These are phyloP conservation scores for Pristionchus japonicus DNA, from an alignment of 2,888 invertebrate species.

Conservation along the genomic window DNA sequence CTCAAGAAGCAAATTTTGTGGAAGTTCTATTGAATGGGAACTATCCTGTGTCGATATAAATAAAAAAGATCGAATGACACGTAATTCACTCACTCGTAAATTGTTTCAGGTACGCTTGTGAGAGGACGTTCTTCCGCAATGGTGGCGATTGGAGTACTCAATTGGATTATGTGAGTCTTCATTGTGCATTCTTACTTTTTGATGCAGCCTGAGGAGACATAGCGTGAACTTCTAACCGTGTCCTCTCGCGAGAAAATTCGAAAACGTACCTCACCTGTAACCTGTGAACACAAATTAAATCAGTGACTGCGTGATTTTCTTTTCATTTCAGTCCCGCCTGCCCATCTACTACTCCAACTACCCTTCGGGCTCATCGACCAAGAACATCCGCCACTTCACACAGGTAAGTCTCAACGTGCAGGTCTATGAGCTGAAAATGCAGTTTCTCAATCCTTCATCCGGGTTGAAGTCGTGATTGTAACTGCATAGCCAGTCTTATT, in stretches of 20 bases:
- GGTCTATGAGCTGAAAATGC: too few relatives aligned
- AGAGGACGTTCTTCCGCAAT: constrained; percentile 32
- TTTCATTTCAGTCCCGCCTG: constrained; percentile 15
- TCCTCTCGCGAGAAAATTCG: too few relatives aligned
- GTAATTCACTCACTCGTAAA: too few relatives aligned
- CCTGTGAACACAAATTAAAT: too few relatives aligned
- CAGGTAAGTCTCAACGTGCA: too few relatives aligned
- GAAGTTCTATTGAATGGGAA: too few relatives aligned
- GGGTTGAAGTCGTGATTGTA: neutral
- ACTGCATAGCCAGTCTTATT: neutral
- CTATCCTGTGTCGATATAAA: too few relatives aligned
- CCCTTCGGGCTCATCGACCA: constrained; percentile 6
- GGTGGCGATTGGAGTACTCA: constrained; percentile 28
- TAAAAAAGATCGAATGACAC: too few relatives aligned
- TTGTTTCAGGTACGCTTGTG: neutral
- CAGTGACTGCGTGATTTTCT: too few relatives aligned
- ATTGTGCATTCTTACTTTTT: neutral
- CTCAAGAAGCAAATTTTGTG: too few relatives aligned
- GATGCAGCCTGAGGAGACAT: neutral
- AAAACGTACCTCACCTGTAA: too few relatives aligned
- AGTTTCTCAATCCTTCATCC: too few relatives aligned
- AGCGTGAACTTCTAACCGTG: neutral
- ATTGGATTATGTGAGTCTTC: constrained; percentile 25
- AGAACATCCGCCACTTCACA: constrained; percentile 21
- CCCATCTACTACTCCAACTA: constrained; percentile 42